These are phyloP conservation scores for Aldrovandia affinis DNA, from an alignment of 2,797 vertebrate species.

Conservation along the genomic window DNA sequence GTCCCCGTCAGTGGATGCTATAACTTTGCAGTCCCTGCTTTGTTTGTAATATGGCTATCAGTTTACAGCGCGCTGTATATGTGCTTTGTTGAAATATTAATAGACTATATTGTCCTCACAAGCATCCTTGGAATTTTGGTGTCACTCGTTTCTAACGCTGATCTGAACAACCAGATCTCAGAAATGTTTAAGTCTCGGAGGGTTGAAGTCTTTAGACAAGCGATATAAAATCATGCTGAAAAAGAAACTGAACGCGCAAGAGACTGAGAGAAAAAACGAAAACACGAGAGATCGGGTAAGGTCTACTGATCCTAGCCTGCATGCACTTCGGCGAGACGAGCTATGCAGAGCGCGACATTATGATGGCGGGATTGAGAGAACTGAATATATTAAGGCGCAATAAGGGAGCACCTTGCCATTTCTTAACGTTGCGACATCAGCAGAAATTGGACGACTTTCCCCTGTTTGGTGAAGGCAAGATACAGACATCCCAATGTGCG, in stretches of 20 bases:
- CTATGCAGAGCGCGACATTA: slow-evolving; percentile 71
- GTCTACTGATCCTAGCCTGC: slow-evolving; percentile 69
- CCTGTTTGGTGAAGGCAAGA: slow-evolving; percentile 71
- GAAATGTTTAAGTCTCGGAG: slow-evolving; percentile 6
- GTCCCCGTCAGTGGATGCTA: slow-evolving; percentile 65
- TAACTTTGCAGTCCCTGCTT: slow-evolving; percentile 59
- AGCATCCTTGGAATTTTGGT: slow-evolving; percentile 32
- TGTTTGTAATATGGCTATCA: slow-evolving; percentile 66
- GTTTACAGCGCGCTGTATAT: slow-evolving; percentile 72
- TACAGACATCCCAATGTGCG: slow-evolving; percentile 52
- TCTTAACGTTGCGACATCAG: slow-evolving; percentile 90
- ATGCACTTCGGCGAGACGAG: slow-evolving; percentile 67
- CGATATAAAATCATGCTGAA: slow-evolving; percentile 35
- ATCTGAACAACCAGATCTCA: slow-evolving; percentile 16
- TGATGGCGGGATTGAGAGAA: slow-evolving; percentile 74
- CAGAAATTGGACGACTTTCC: slow-evolving; percentile 81
- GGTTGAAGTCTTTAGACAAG: slow-evolving; percentile 11
- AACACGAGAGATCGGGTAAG: slow-evolving; percentile 58
- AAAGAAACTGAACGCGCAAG: slow-evolving; percentile 4
- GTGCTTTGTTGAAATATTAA: slow-evolving; percentile 62
- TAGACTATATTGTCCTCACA: slow-evolving; percentile 43
- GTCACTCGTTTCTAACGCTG: slow-evolving; percentile 8
- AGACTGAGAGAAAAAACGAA: slow-evolving; percentile 33
- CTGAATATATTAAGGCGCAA: slow-evolving; percentile 77
- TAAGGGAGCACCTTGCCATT: slow-evolving; percentile 83